A percentile compares a stretch with the other conserved stretches of the same genome.
phyloP scores from a whole-genome alignment of 2,888 invertebrate species.

The Halocaridina rubra region DNA sequence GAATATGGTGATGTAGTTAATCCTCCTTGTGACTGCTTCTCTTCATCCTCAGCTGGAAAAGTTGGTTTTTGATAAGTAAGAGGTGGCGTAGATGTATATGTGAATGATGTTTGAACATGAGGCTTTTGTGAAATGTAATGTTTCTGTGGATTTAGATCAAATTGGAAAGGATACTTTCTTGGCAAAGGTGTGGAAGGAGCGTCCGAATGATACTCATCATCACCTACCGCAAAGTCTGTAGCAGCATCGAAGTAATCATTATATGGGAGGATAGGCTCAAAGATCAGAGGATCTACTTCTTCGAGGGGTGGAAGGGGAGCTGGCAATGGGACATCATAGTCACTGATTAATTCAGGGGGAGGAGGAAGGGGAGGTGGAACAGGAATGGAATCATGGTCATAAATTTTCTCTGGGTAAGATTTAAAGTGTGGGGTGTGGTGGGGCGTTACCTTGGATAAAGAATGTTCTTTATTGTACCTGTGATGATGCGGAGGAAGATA shows the following conservation, averaged over 20 bases:
- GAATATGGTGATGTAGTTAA: background rate
- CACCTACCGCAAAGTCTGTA: constrained; percentile 8
- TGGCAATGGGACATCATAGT: constrained; percentile 17
- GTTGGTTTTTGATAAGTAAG: constrained; percentile 23
- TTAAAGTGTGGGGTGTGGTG: background rate
- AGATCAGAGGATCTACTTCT: constrained; percentile 28
- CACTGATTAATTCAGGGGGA: background rate
- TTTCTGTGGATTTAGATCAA: background rate
- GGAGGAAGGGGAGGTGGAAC: constrained; percentile 6
- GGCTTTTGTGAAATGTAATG: background rate
- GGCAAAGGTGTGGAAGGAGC: background rate
- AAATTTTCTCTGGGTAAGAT: no score
- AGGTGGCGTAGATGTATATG: background rate
- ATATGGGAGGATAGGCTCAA: constrained; percentile 34
- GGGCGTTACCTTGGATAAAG: background rate
- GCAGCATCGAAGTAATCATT: constrained; percentile 10
- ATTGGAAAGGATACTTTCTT: constrained; percentile 3
- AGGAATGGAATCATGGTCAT: background rate
- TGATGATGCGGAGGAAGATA: background rate
- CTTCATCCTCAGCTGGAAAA: constrained; percentile 29
- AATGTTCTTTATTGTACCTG: constrained; percentile 29
- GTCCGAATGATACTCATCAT: background rate
- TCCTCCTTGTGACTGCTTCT: background rate
- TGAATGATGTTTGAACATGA: background rate
- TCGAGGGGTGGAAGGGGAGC: constrained; percentile 37